Percentiles rank a stretch among this genome's conserved stretches.
phyloP scores from a whole-genome alignment of 2,113 vertebrate genomes.

The Scomber colias region DNA sequence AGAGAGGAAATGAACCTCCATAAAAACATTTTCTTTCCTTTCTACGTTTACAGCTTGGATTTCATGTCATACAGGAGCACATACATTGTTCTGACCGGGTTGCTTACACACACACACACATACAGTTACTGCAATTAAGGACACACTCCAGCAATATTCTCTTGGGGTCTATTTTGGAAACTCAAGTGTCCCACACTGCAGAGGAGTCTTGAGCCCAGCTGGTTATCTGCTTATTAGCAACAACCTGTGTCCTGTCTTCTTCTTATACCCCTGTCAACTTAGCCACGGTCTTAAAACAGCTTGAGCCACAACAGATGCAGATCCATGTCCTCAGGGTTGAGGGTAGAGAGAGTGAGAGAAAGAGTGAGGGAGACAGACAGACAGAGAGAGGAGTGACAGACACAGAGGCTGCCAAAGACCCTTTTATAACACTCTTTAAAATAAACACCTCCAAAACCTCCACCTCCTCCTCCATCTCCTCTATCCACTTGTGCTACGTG shows the following conservation, averaged over 20 bases:
- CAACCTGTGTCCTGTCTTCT: constrained; percentile 9
- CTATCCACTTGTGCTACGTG: background rate
- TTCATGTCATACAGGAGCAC: constrained; percentile 21
- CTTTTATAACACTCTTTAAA: constrained; percentile 69
- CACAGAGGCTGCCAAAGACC: constrained; percentile 44
- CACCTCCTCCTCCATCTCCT: background rate
- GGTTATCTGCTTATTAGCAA: constrained; percentile 2
- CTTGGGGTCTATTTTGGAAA: background rate
- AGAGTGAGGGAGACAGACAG: constrained; percentile 30
- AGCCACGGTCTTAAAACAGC: constrained; percentile 61
- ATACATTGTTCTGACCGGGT: background rate
- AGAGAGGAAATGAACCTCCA: constrained; percentile 35
- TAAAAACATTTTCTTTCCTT: constrained; percentile 31
- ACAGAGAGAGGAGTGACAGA: constrained; percentile 24
- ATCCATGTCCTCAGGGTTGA: constrained; percentile 47
- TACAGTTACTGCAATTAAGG: background rate
- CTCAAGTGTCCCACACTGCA: background rate
- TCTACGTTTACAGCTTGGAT: background rate
- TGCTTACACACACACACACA: background rate
- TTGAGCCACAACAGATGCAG: constrained; percentile 59
- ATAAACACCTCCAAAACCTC: constrained; percentile 62
- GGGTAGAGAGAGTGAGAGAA: constrained; percentile 14
- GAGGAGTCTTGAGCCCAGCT: constrained; percentile 14
- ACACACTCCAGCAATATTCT: background rate
- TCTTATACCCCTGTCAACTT: constrained; percentile 36